Evolutionary conservation across 1,140 invertebrate genomes (phyloP).

Genomic region (Pararge aegeria): DNA sequence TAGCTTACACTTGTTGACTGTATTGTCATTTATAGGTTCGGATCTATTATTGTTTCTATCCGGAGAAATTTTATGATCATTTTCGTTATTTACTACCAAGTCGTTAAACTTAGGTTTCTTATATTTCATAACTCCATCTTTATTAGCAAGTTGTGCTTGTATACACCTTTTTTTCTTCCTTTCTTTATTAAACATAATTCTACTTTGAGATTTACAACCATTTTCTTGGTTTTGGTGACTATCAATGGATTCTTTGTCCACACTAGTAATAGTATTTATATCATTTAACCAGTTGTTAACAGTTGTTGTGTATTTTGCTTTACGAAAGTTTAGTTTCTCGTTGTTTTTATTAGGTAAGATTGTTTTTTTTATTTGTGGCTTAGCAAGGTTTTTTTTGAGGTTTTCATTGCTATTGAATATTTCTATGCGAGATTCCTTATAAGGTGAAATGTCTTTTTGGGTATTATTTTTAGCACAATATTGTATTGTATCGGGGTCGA

Average conservation of each 20-base stretch:
- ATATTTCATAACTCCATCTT: slow-evolving; percentile 62
- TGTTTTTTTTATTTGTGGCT: slow-evolving; percentile 11
- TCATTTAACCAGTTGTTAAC: slow-evolving; percentile 57
- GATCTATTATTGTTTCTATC: no score
- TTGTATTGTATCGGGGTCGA: slow-evolving; percentile 45
- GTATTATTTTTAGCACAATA: background rate
- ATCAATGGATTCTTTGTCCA: background rate
- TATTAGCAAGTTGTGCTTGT: slow-evolving; percentile 56
- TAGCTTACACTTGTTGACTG: background rate
- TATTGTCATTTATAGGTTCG: no score
- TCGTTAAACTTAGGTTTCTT: slow-evolving; percentile 35
- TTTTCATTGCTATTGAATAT: background rate
- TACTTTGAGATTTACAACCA: background rate
- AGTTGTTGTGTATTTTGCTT: slow-evolving; percentile 51
- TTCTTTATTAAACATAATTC: background rate
- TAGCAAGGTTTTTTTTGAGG: background rate
- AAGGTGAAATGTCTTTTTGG: no score
- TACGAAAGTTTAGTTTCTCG: slow-evolving; percentile 35
- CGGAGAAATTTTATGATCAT: background rate
- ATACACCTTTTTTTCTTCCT: slow-evolving; percentile 36
- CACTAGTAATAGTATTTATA: slow-evolving; percentile 31
- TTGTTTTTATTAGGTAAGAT: slow-evolving; percentile 9
- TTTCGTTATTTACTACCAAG: background rate
- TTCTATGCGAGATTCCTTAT: background rate
- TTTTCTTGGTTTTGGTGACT: background rate